These are phyloP conservation scores for Dasypus novemcinctus DNA, from an alignment of 2,113 vertebrate genomes.

Conservation along the genomic window DNA sequence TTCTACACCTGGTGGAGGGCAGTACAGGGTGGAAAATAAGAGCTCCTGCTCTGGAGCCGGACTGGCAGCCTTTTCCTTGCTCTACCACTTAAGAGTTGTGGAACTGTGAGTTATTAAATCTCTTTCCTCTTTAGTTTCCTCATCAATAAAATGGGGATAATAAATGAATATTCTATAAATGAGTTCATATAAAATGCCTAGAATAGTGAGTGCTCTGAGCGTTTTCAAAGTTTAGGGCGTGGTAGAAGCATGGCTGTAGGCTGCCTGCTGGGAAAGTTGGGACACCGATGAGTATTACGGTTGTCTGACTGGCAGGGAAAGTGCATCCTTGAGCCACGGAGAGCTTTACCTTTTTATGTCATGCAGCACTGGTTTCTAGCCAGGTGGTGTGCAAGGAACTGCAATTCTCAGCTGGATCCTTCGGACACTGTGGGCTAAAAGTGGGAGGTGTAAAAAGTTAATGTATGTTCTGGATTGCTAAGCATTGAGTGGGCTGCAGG, in stretches of 20 bases:
- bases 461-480: not conserved
- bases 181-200: not conserved
- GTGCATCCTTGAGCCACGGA: not conserved
- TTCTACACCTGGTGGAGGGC: not conserved
- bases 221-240: not conserved
- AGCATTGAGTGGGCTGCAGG: not conserved
- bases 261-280: not conserved
- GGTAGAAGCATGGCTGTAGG: not conserved
- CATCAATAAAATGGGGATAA: not conserved
- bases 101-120: not conserved
- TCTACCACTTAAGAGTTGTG: not conserved
- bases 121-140: not conserved
- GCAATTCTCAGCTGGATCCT: not conserved
- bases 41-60: not conserved
- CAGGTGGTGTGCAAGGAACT: not conserved
- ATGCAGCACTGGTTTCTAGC: not conserved
- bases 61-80: not conserved
- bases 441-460: slow-evolving; percentile 33
- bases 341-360: not conserved
- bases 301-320: not conserved
- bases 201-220: not conserved
- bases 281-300: not conserved
- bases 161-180: not conserved
- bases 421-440: not conserved
- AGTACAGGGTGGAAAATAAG: not conserved